A percentile compares a stretch with the other conserved stretches of the same genome.
Conservation (phyloP, 1,140 invertebrate genomes). For the Aphaenogaster floridana region DNA sequence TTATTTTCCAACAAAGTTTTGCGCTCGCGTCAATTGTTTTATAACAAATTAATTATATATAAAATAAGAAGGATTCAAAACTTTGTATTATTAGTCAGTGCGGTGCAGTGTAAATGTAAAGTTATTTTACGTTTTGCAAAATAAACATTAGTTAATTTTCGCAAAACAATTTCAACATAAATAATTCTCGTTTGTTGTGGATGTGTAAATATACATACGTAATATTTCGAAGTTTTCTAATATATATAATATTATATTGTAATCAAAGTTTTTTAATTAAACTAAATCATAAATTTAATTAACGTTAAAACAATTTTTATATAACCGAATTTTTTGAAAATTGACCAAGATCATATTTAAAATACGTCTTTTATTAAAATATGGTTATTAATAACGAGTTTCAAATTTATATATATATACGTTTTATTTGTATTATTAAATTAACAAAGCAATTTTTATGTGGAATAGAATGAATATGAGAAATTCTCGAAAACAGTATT, state of each 20-base stretch:
- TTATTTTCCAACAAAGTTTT: background rate
- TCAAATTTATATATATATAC: constrained; percentile 1
- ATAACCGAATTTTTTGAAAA: background rate
- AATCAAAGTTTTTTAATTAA: background rate
- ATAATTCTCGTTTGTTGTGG: background rate
- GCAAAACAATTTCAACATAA: background rate
- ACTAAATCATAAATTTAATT: background rate
- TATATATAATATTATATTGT: background rate
- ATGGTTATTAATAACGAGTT: background rate
- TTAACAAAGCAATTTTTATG: background rate
- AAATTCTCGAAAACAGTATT: background rate
- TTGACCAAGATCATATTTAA: background rate
- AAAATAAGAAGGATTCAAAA: background rate
- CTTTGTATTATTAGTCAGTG: background rate
- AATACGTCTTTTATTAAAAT: background rate
- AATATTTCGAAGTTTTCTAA: background rate
- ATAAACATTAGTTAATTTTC: background rate
- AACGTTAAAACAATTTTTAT: background rate
- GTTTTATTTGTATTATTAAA: background rate
- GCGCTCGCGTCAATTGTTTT: background rate
- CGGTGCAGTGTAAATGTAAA: background rate
- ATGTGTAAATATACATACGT: background rate
- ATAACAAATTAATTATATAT: background rate
- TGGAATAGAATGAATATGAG: background rate
- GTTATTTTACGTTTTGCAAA: background rate